Evolutionary conservation across 2,888 invertebrate species (phyloP), one percentile per base, ranked within the genome.

Genomic region (Marasmarcha lunaedactyla): DNA sequence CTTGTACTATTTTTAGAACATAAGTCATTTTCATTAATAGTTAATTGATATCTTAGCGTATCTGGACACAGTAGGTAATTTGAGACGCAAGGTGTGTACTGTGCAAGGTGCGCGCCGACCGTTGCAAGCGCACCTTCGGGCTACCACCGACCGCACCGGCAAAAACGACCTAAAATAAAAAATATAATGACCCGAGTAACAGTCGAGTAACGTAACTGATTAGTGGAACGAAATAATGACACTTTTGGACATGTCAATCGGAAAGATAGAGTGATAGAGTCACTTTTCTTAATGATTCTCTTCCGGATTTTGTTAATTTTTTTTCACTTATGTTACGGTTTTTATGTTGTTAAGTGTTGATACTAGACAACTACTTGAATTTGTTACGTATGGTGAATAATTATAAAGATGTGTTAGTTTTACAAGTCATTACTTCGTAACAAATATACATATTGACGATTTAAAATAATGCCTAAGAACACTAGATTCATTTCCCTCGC

Each of bases 61-160:
- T 76, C 72, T 63, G 63, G 54, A 55, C 61, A 58, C 64, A 52
- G 57, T 44, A 43, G 44, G 50, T 46, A 44, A 62, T 63, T 59
- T 54, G 52, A 53, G 64, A 64, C 74, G 81, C 83, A 81, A 83
- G 83, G 83, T 83, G 77, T 38, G 52, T 40, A 50, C 1, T 7
- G 38, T 50, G 78, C 83, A 83, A 83, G 81, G 83, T 81, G 81
- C 59, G 46, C 57, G 46, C 48, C 52, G 77, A 72, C 81, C 77
- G 79, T 79, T 79, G 76, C 50, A 56, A 52, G 54, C 48, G 63
- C 71, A 68, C 69, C 69, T 70, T 68, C 63, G 53, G 48, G 41
- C 42, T 44, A 44, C 48, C 48, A 52, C 49, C 45, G 42, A 37
- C 50, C 37, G 46, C 51, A 50, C 42, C 40, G 48, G 45, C 34